Conservation (phyloP, 35 echinoderm and acorn worm species). For the Amphiura filiformis region DNA sequence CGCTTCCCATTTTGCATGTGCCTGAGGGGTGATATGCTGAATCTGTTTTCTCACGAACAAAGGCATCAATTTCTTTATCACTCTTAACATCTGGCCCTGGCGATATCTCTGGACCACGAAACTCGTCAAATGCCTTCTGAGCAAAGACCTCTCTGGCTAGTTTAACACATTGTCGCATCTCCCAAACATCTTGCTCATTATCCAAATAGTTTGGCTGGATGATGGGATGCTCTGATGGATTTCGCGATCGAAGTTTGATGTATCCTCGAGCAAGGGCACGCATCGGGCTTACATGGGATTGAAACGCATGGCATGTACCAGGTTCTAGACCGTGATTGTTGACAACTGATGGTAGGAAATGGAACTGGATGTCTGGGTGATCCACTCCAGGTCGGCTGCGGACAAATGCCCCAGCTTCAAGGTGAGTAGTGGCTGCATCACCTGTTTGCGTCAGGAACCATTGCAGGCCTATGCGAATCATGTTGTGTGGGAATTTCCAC, state of each 20-base stretch:
- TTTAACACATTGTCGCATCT: conserved; percentile 69
- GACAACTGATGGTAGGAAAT: conserved; percentile 94
- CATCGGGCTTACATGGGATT: conserved; percentile 83
- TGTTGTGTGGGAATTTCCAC: conserved; percentile 95
- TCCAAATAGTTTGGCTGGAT: conserved; percentile 91
- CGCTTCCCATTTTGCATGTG: conserved; percentile 90
- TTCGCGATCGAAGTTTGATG: conserved; percentile 60
- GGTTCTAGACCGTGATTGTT: conserved; percentile 79
- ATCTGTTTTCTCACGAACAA: conserved; percentile 59
- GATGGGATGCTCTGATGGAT: conserved; percentile 73
- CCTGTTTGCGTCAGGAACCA: conserved; percentile 85
- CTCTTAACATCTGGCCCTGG: conserved; percentile 61
- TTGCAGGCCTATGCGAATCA: conserved; percentile 79
- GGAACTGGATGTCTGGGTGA: conserved; percentile 88
- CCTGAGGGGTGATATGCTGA: conserved; percentile 91
- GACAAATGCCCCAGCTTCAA: too few relatives aligned
- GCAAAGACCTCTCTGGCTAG: conserved; percentile 82
- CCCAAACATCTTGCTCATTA: conserved; percentile 80
- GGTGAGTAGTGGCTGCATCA: conserved; percentile 71
- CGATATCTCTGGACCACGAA: conserved; percentile 75
- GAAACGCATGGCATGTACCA: conserved; percentile 79
- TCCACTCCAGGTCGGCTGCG: conserved; percentile 57
- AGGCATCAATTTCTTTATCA: conserved; percentile 81
- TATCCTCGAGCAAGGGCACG: conserved; percentile 65
- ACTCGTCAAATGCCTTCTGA: conserved; percentile 82